A percentile compares a stretch with the other conserved stretches of the same genome.
Evolutionary conservation across 2,888 invertebrate genomes (phyloP).

Genomic region (Pristionchus mayeri): DNA sequence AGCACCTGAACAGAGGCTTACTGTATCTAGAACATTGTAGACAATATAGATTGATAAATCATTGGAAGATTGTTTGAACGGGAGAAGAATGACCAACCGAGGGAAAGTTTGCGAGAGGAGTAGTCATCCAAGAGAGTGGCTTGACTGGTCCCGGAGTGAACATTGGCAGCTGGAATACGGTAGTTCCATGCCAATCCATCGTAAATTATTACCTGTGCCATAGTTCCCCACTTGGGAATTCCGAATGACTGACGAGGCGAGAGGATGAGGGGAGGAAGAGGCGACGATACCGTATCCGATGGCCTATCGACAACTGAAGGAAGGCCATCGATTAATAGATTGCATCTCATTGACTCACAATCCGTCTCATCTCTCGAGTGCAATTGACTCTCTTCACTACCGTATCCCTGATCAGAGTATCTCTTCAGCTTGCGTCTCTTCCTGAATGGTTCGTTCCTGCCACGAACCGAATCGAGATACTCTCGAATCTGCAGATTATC

Average conservation of each 20-base stretch:
- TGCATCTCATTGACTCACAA: neutral
- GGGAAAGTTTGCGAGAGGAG: neutral
- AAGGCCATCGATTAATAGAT: neutral
- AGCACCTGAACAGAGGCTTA: neutral
- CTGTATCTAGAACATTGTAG: neutral
- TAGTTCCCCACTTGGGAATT: slow-evolving; percentile 17
- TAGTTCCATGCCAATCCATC: neutral
- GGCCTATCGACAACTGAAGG: neutral
- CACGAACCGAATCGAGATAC: neutral
- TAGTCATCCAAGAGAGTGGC: neutral
- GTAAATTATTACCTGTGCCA: neutral
- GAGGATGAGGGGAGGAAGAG: neutral
- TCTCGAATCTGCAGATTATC: neutral
- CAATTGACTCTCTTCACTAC: slow-evolving; percentile 26
- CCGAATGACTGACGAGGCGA: neutral
- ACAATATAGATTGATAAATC: neutral
- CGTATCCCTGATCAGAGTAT: slow-evolving; percentile 43
- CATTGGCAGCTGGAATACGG: slow-evolving; percentile 32
- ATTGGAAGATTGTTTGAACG: neutral
- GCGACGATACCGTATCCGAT: neutral
- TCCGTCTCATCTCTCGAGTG: neutral
- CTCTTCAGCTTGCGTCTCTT: neutral
- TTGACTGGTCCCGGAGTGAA: slow-evolving; percentile 8
- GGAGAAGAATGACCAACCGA: neutral
- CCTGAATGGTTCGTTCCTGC: neutral